phyloP scores from a whole-genome alignment of 2,888 invertebrate genomes.

The Eristalinus sepulchralis region DNA sequence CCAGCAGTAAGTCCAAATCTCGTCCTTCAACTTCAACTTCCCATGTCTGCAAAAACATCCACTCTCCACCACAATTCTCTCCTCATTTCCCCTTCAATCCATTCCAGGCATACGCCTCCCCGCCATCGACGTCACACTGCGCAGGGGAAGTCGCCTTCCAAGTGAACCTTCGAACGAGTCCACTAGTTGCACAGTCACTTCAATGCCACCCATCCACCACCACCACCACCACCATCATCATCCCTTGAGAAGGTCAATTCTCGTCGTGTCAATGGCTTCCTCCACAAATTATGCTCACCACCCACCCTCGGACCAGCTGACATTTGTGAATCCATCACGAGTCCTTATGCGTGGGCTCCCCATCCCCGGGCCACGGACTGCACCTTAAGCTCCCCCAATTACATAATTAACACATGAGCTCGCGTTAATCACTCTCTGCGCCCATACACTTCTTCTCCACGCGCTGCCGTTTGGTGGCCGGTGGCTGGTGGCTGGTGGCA shows the following conservation, averaged over 20 bases:
- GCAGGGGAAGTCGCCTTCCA: constrained; percentile 18
- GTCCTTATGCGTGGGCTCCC: constrained; percentile 32
- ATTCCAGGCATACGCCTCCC: constrained; percentile 9
- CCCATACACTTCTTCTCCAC: background rate
- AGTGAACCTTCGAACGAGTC: background rate
- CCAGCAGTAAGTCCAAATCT: background rate
- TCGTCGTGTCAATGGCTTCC: constrained; percentile 39
- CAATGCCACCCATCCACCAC: background rate
- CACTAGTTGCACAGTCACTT: constrained; percentile 55
- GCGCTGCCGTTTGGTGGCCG: background rate
- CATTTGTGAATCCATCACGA: constrained; percentile 38
- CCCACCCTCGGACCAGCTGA: constrained; percentile 21
- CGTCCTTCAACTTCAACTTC: background rate
- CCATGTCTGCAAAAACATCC: background rate
- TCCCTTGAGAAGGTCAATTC: constrained; percentile 45
- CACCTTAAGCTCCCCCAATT: constrained; percentile 34
- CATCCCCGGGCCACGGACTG: constrained; percentile 1
- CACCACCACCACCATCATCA: background rate
- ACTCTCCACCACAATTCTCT: constrained; percentile 15
- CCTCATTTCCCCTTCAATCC: background rate
- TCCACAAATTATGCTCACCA: constrained; percentile 32
- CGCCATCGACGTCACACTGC: constrained; percentile 24
- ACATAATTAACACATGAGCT: constrained; percentile 67
- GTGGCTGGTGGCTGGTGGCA: background rate
- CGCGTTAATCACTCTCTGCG: constrained; percentile 49